Base-by-base conservation (phyloP, 2,797 vertebrate genomes). In the Etheostoma perlongum region DNA sequence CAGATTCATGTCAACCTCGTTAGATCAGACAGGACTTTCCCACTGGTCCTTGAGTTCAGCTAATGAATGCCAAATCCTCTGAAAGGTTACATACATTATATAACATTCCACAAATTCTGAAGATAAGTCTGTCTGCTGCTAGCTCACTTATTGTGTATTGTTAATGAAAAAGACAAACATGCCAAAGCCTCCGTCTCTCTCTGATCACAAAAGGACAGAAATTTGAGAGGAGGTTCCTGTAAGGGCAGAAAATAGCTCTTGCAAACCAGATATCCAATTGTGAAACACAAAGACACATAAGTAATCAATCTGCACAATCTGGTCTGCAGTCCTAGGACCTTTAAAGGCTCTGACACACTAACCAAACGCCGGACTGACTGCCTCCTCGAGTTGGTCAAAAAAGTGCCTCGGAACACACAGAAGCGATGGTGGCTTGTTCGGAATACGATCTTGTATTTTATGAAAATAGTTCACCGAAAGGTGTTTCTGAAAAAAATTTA, bases 81-180 rank as follows among this genome's bases (percentile, higher is more conserved):
- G 19, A 57, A 70, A 85, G 47, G 51, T 65, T 76, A 67, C 21
- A 51, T 33, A 40, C 67, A 72, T 87, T 76, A 86, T 55, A 74
- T 21, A 73, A 77, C 82, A 89, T 87, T 89, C 80, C 74, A 59
- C 33, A 84, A 76, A 92, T 86, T 83, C 84, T 90, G 52, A 49
- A 72, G 80, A 84, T 81, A 84, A 81, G 67, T 65, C 72, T 6
- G 67, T 79, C 71, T 81, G 48, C 74, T 61, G 62, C 55, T 59
- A 48, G 61, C 51, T 78, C 46, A 27, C 57, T 74, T 83, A 78
- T 59, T 75, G 66, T 60, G 72, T 83, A 78, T 59, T 75, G 66
- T 60, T 72, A 72, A 74, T 61, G 23, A 72, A 81, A 65, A 69
- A 81, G 25, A 42, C 66, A 81, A 87, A 78, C 59, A 49, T 1